Evolutionary conservation across 53 echinoderm and acorn worm species (phyloP), one percentile per base, ranked within the genome.

Genomic region (Mesocentrotus franciscanus): DNA sequence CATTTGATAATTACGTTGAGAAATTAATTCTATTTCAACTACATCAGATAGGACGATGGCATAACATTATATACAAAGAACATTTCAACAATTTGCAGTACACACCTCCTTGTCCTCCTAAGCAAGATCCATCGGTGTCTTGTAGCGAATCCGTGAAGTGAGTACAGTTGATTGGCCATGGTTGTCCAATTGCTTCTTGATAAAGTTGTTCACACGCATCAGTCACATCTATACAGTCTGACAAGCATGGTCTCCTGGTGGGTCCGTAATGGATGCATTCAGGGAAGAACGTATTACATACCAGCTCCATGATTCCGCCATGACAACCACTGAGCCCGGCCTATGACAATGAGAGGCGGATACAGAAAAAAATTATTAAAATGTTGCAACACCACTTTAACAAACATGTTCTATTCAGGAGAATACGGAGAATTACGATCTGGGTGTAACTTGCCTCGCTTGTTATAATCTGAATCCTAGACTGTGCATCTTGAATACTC

Each of bases 261-360:
- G 93, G 93, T 14, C 93, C 93, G 12, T 93, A 0, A 26, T 93
- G 93, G 57, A 79, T 78, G 81, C 93, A 93, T 42, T 93, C 93
- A n/a, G 93, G 83, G 32, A 60, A 60, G 60, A 79, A 60, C 18
- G 75, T 39, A 9, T 33, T 60, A 26, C 93, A 93, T 27, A 26
- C 60, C 11, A 78, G 29, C 49, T 93, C 78, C 78, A 93, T 56
- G 22, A 93, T 56, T 61, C 22, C 56, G 9, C 9, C 33, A 22
- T 93, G 93, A n/a, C 93, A 93, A 72, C 29, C 8, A 60, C 60
- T 8, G 60, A 12, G 60, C 12, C 12, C 60, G 60, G 60, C 60
- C 60, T 60, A n/a, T 56, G 42, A 14, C 16, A 0, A 92, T 15
- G 33, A n/a, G 10, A 4, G 10, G 49, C 49, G 49, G 49, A 49